Conservation (phyloP, 1,140 invertebrate species). For the Tetramorium alpestre region DNA sequence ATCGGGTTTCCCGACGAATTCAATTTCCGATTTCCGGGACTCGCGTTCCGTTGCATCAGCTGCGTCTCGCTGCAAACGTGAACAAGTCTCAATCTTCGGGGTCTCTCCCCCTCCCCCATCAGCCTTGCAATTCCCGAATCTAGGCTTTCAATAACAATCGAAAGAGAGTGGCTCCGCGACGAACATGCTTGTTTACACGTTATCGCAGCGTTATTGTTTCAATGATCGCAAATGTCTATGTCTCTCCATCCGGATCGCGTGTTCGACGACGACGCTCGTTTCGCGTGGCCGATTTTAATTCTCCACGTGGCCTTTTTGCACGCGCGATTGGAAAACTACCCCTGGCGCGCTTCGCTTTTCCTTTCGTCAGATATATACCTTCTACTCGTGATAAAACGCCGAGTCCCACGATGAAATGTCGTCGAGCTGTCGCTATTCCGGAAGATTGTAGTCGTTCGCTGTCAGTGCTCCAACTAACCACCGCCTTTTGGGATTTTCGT, state of each 20-base stretch:
- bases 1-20: background rate
- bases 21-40: background rate
- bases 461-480: background rate
- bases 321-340: no score
- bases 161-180: background rate
- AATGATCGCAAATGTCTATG: background rate
- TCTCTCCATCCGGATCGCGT: background rate
- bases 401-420: background rate
- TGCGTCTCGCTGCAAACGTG: background rate
- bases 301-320: no score
- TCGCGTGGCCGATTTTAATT: no score
- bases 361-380: slow-evolving; percentile 1
- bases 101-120: no score
- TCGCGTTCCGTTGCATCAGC: background rate
- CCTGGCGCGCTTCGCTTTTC: background rate
- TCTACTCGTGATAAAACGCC: background rate
- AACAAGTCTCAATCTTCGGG: background rate
- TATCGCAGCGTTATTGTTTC: slow-evolving; percentile 1
- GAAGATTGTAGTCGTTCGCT: background rate
- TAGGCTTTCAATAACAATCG: background rate
- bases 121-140: background rate
- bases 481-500: background rate
- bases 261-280: no score
- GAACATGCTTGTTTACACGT: background rate
- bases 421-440: background rate